A percentile compares a stretch with the other conserved stretches of the same genome.
Evolutionary conservation across 2,888 invertebrate genomes (phyloP).

Genomic region (Plebejus anna): DNA sequence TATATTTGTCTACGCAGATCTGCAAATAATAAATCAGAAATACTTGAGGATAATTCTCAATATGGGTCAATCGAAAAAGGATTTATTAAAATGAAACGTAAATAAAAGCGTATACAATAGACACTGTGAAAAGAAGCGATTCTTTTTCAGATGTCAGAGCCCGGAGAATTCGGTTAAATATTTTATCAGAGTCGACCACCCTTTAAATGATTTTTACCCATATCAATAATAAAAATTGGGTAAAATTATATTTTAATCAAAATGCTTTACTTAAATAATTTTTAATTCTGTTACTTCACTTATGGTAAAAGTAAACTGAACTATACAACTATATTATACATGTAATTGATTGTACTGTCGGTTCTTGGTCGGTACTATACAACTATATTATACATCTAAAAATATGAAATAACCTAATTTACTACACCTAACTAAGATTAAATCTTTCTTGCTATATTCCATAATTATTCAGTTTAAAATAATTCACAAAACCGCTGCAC

Average conservation of each 20-base stretch:
- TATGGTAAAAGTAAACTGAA: no score
- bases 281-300: no score
- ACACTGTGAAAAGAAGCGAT: constrained; percentile 10
- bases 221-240: no score
- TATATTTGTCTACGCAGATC: no score
- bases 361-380: no score
- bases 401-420: no score
- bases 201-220: background rate
- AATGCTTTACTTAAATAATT: no score
- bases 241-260: no score
- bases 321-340: no score
- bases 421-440: no score
- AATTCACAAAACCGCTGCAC: background rate
- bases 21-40: background rate
- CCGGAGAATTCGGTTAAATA: background rate
- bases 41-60: background rate
- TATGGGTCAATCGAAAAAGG: constrained; percentile 2
- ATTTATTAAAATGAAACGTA: constrained; percentile 9
- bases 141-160: background rate
- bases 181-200: background rate
- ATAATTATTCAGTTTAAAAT: background rate
- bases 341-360: no score
- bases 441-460: background rate
- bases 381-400: no score
- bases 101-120: constrained; percentile 11